Evolutionary conservation across 1,140 invertebrate species (phyloP).

Genomic region (Nylanderia fulva): DNA sequence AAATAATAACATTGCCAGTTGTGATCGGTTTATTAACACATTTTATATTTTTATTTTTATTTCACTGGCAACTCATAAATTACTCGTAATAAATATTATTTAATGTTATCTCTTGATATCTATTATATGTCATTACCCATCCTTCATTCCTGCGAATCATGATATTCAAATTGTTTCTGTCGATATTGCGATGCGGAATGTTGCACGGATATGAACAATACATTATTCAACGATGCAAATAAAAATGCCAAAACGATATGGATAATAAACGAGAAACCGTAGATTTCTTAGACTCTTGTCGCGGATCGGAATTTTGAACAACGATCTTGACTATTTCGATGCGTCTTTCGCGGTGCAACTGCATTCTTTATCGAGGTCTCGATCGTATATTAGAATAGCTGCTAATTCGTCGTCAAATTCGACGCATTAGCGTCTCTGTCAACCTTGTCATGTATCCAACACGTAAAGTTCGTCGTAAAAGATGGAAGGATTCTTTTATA

Average conservation of each 20-base stretch:
- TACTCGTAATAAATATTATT: no score
- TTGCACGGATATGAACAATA: neutral
- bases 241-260: neutral
- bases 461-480: neutral
- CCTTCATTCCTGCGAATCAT: neutral
- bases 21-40: no score
- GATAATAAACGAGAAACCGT: neutral
- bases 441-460: neutral
- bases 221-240: neutral
- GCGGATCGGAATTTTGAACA: neutral
- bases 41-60: no score
- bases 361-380: constrained; percentile 36
- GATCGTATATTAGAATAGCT: constrained; percentile 32
- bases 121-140: constrained; percentile 4
- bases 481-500: constrained; percentile 2
- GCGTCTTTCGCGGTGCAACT: constrained; percentile 15
- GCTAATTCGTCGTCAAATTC: constrained; percentile 67
- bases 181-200: neutral
- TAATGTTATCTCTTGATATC: neutral
- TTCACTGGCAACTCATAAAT: no score
- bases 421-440: constrained; percentile 44
- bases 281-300: neutral
- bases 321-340: neutral
- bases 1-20: no score
- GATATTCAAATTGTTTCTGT: neutral